phyloP scores from a whole-genome alignment of 2,888 invertebrate species.

The Ophioninae sp. region DNA sequence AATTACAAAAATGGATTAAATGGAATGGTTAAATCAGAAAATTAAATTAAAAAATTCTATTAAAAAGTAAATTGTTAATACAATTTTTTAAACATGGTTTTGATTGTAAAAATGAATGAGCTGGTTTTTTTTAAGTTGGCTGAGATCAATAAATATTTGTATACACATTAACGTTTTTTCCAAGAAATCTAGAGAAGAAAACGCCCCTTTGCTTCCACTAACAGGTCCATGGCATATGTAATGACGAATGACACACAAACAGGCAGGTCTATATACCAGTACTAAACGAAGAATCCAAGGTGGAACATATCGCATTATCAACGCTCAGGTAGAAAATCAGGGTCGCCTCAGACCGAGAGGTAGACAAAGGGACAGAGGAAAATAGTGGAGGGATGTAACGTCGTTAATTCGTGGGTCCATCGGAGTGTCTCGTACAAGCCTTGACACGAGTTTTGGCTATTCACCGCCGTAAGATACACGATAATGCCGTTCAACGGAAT shows the following conservation, averaged over 20 bases:
- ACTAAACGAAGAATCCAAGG: slow-evolving; percentile 16
- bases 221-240: slow-evolving; percentile 3
- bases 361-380: slow-evolving; percentile 28
- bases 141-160: slow-evolving; percentile 19
- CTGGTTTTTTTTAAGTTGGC: too few species aligned
- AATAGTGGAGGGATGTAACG: slow-evolving; percentile 10
- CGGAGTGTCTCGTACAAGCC: not conserved
- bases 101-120: too few species aligned
- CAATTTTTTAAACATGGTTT: too few species aligned
- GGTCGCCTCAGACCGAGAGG: not conserved
- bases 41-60: too few species aligned
- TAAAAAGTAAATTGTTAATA: too few species aligned
- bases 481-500: not conserved
- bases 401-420: not conserved
- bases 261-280: not conserved
- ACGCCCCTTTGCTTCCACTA: slow-evolving; percentile 2
- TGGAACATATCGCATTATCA: slow-evolving; percentile 34
- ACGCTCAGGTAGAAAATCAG: slow-evolving; percentile 51
- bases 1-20: too few species aligned
- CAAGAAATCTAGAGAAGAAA: not conserved
- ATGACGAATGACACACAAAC: not conserved
- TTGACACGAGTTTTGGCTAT: not conserved
- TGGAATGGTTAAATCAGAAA: too few species aligned
- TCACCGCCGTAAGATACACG: not conserved
- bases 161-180: not conserved